Base-by-base conservation (phyloP, 23 tunicate genomes). In the Styela plicata region DNA sequence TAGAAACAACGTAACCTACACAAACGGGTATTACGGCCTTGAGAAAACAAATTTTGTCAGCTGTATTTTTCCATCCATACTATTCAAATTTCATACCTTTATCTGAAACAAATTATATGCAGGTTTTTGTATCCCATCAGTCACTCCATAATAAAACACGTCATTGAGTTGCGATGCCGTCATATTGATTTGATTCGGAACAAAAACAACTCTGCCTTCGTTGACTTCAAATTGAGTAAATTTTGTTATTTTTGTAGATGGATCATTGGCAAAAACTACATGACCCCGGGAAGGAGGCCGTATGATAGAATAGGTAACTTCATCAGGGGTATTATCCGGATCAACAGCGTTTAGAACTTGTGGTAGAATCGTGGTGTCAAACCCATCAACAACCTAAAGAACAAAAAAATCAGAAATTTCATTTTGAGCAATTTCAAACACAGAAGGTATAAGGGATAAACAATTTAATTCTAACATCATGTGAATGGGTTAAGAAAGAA, bases 111-210 rank as follows among this genome's bases (percentile, higher is more conserved):
- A 70, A n/a, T 63, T 82, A 63, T 68, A 86, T 34, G 63, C 61
- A 3, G 97, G 87, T 70, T 63, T 33, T 71, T 91, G 90, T 5
- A 64, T n/a, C 57, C 97, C 97, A 44, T 91, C 97, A 24, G 84
- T 70, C 20, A 91, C 35, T 63, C 97, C 69, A 82, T 82, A 91
- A 82, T 91, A 91, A 30, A 91, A 91, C 0, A 87, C 90, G 36
- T 90, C 96, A n/a, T 82, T 65, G 20, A 69, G 37, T 37, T 64
- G 70, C 31, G 70, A 52, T n/a, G 28, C 74, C 79, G 32, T 86
- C 79, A 76, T 7, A 77, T 67, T 44, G 2, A 1, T 33, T 5
- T 31, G 36, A 31, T 78, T 83, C 69, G 89, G 97, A 2, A 66
- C 69, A 79, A 82, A 91, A 19, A 82, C 64, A 3, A 91, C 79